Conservation (phyloP, 2,113 vertebrate genomes). For the Anarhynchus alexandrinus region DNA sequence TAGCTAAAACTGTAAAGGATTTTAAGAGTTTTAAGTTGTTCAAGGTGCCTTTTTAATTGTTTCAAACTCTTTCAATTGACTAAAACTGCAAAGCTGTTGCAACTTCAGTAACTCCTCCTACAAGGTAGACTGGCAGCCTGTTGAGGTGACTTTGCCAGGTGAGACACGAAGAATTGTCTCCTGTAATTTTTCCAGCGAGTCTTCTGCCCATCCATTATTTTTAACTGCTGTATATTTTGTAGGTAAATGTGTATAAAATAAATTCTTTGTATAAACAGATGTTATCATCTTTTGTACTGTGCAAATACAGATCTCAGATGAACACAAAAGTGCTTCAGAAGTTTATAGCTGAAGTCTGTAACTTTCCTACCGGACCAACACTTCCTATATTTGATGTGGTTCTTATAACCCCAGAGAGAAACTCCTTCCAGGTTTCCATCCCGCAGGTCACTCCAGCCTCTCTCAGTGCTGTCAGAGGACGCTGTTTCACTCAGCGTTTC, state of each 20-base stretch:
- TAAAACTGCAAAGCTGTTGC: conserved; percentile 40
- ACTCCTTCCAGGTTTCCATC: neutral
- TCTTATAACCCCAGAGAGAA: neutral
- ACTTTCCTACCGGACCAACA: neutral
- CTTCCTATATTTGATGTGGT: neutral
- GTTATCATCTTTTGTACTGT: conserved; percentile 21
- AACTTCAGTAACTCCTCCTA: neutral
- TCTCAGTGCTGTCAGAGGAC: neutral
- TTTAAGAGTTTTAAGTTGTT: conserved; percentile 64
- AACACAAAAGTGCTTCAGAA: neutral
- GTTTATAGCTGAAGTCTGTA: neutral
- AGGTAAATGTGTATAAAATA: conserved; percentile 77
- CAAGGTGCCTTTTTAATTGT: conserved; percentile 73
- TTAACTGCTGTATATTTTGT: conserved; percentile 77
- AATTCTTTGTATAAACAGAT: conserved; percentile 73
- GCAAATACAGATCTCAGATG: neutral
- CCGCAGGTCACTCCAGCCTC: neutral
- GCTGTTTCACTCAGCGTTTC: fast-evolving
- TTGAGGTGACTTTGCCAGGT: neutral
- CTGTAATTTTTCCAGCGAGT: conserved; percentile 37
- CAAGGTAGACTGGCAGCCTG: conserved; percentile 26
- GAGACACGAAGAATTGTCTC: conserved; percentile 50
- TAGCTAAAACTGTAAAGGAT: conserved; percentile 29
- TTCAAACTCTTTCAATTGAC: conserved; percentile 57
- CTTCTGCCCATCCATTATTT: conserved; percentile 50